These are phyloP conservation scores for Psittacula cyanocephala DNA, from an alignment of 2,113 vertebrate genomes.

Conservation along the genomic window DNA sequence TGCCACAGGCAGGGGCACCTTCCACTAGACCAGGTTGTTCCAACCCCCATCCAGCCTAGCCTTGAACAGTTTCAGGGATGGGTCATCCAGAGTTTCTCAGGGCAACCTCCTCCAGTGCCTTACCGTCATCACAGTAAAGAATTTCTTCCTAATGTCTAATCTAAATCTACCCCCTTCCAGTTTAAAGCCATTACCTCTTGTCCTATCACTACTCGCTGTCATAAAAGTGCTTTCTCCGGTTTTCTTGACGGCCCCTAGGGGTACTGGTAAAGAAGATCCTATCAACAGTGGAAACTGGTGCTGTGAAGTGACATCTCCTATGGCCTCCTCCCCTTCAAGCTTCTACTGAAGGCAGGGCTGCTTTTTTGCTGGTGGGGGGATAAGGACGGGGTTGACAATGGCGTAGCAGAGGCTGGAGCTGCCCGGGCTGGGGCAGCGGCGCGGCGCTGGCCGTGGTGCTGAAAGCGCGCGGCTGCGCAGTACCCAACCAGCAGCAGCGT, in stretches of 20 bases:
- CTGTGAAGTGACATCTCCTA: fast-evolving
- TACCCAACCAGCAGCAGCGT: fast-evolving
- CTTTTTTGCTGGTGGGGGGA: too few species aligned
- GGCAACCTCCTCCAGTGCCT: neutral
- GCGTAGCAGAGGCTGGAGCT: neutral
- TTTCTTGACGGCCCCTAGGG: neutral
- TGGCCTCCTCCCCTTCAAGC: too few species aligned
- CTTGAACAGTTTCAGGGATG: neutral
- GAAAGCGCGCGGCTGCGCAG: neutral
- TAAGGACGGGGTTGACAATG: neutral
- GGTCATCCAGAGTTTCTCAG: neutral
- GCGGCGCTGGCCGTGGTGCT: conserved; percentile 25
- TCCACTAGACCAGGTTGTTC: neutral
- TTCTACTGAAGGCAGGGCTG: neutral
- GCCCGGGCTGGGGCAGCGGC: fast-evolving
- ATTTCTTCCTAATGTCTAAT: neutral
- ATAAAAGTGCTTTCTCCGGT: neutral
- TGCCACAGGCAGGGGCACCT: neutral
- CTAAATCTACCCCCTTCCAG: neutral
- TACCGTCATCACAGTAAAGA: neutral
- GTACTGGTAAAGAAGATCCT: neutral
- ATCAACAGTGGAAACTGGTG: fast-evolving
- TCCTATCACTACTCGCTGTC: neutral
- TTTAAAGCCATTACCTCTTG: neutral
- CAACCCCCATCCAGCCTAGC: neutral